Evolutionary conservation across 1,140 invertebrate genomes (phyloP).

Genomic region (Rhyacophila brunnea): DNA sequence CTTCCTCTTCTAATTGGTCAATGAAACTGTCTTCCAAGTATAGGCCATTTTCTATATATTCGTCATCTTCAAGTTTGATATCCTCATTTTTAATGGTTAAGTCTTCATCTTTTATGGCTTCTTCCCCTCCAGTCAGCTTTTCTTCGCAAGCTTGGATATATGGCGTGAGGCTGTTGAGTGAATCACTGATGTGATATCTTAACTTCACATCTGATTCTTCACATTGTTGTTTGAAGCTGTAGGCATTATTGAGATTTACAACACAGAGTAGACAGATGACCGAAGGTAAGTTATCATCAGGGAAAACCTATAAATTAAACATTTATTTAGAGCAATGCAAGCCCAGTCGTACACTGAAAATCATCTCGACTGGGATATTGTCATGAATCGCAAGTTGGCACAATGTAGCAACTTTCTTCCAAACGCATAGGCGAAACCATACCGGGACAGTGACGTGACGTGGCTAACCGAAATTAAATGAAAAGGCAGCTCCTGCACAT

Average conservation of each 20-base stretch:
- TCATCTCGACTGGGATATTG: no score
- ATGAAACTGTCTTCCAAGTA: no score
- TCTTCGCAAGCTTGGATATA: no score
- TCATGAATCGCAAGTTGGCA: no score
- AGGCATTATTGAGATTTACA: slow-evolving; percentile 17
- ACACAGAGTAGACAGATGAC: slow-evolving; percentile 21
- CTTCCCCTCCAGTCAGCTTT: neutral
- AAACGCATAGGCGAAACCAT: no score
- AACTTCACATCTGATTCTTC: slow-evolving; percentile 25
- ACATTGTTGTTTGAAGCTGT: slow-evolving; percentile 25
- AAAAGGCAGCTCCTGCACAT: no score
- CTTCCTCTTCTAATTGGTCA: neutral
- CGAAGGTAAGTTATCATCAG: slow-evolving; percentile 17
- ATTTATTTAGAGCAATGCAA: no score
- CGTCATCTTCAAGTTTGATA: slow-evolving; percentile 7
- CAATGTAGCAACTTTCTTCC: no score
- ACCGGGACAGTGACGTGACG: no score
- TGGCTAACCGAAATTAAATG: no score
- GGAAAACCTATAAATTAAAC: slow-evolving; percentile 24
- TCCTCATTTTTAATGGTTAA: neutral
- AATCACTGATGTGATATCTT: neutral
- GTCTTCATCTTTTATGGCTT: neutral
- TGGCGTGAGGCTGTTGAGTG: no score
- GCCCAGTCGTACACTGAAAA: no score
- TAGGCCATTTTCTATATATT: neutral